Base-by-base conservation (phyloP, 2,888 invertebrate genomes). In the Scaptomyza caliginosa region DNA sequence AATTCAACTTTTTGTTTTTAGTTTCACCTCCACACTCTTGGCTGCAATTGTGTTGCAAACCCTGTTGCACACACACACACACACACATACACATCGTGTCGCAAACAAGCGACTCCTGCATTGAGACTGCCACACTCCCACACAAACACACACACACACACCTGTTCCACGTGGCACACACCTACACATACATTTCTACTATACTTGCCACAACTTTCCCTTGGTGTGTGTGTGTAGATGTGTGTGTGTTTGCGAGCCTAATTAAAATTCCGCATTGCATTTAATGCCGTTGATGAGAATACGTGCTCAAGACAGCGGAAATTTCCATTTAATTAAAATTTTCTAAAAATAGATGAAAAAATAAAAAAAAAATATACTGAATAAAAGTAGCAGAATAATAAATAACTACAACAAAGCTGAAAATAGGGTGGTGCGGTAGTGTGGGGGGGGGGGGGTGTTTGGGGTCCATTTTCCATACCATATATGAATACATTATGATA, bases 261-360 rank as follows among this genome's bases (percentile, higher is more conserved):
- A 85, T 85, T 85, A 84, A 86, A 88, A 88, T 88, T 81, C 84
- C 64, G 81, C 78, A 75, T 72, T 69, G 78, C 86, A 72, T 88
- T 88, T 81, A 83, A 75, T 77, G 68, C 59, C 68, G 74, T 67
- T 87, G 83, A 84, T 83, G 83, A 83, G 80, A 83, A 74, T 69
- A 83, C 78, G 81, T 83, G 86, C 75, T 71, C 77, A 75, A 80
- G 84, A 79, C 69, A 76, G 74, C 83, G 87, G 74, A 83, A 87
- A 87, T 76, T 72, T 72, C 54, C 69, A 76, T 87, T 83, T 86
- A 85, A 85, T 86, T 83, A 86, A 83, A 83, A 83, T 66, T 57
- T 49, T 51, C 52, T 40, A 51, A 36, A 65, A 50, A 78, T 63
- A 64, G n/a, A n/a, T n/a, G n/a, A 57, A 40, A 40, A 48, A 36